Evolutionary conservation across 2,113 vertebrate genomes (phyloP), one percentile per base, ranked within the genome.

Genomic region (Dromas ardeola): DNA sequence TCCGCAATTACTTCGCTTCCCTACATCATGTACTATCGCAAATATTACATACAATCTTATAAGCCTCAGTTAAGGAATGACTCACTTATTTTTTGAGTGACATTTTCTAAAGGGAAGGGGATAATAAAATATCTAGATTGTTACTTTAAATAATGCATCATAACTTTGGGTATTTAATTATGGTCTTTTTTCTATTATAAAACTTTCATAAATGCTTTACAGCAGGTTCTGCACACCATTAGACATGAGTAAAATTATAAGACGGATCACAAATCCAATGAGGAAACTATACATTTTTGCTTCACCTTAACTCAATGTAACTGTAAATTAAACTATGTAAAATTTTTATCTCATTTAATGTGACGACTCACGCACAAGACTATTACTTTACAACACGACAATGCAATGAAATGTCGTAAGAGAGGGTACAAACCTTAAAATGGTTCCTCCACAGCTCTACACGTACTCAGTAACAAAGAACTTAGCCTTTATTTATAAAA

Each of bases 361-460:
- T 19, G 6, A 29, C 4, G 8, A 49, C 16, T 32, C 42, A 53
- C 9, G 16, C 55, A 63, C 36, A 71, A 67, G 13, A 22, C 25
- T 32, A 18, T 13, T 69, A 45, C 40, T 81, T 36, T 12, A 10
- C 55, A 81, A 10, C 25, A 19, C 1, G 4, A 56, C 47, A 58
- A 49, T 26, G 34, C 45, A 55, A 36, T 30, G 73, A 81, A 70
- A 56, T 8, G 0, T 10, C 15, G 13, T 59, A 34, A 70, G 47
- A 5, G 8, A 69, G 40, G 36, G 10, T 30, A 81, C 1, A 8
- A 89, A 59, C 29, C 47, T 76, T 42, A 13, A 65, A 80, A 69
- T 0, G 0, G 20, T 8, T 63, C 32, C 49, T 90, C 25, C 20
- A 10, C 40, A 47, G 61, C 40, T 71, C 61, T 55, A 74, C 3